These are phyloP conservation scores for Actias luna DNA, from an alignment of 2,888 invertebrate species.

Conservation along the genomic window DNA sequence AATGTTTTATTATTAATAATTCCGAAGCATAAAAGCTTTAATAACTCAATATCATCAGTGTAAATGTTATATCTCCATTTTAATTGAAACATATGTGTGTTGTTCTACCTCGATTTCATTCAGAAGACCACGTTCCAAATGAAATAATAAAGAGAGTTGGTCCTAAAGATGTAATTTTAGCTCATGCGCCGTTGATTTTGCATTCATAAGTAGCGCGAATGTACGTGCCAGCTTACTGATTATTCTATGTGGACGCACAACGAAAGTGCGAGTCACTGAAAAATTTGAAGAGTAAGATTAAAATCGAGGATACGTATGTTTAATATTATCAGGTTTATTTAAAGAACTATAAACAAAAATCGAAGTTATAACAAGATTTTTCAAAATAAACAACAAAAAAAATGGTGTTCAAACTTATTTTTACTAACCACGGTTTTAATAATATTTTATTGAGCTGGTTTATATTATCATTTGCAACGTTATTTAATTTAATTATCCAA, in stretches of 20 bases:
- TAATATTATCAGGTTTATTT: neutral
- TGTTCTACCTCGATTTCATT: neutral
- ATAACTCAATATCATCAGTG: too few relatives aligned
- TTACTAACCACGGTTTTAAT: neutral
- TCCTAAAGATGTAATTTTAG: slow-evolving; percentile 3
- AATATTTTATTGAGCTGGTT: neutral
- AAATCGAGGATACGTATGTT: neutral
- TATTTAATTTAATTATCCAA: neutral
- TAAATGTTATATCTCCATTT: neutral
- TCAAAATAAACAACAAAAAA: neutral
- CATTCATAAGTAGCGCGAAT: neutral
- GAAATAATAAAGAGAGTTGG: slow-evolving; percentile 9
- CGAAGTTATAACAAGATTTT: neutral
- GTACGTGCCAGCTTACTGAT: neutral
- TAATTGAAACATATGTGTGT: neutral
- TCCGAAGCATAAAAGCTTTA: too few relatives aligned
- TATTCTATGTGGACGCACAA: neutral
- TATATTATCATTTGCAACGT: neutral
- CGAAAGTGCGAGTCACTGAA: neutral
- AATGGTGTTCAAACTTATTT: neutral
- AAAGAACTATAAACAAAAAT: neutral
- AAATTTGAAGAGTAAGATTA: neutral
- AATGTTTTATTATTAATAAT: too few relatives aligned
- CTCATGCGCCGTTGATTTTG: slow-evolving; percentile 6
- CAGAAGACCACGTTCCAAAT: neutral